Conservation (phyloP, 2,113 vertebrate species). For the Nycticebus coucang region DNA sequence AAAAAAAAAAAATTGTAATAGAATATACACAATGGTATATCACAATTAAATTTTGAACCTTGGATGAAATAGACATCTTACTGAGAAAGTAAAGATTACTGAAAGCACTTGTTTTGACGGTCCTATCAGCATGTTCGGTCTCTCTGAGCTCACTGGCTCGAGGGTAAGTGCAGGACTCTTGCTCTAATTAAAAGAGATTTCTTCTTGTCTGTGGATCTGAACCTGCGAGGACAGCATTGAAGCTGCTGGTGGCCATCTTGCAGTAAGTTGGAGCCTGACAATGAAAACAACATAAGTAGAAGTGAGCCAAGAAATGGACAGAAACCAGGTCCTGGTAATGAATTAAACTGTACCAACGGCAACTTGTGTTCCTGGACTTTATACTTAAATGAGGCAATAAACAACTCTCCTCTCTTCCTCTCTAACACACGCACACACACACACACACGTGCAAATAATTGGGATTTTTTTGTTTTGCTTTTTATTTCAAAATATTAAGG, state of each 20-base stretch:
- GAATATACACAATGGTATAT: background rate
- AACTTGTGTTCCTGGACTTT: background rate
- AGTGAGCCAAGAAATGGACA: background rate
- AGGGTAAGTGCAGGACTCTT: background rate
- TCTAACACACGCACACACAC: too few species aligned
- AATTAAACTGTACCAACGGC: background rate
- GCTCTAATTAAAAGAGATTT: background rate
- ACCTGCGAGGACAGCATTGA: background rate
- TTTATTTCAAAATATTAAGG: too few species aligned
- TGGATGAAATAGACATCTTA: background rate
- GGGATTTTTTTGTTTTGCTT: too few species aligned
- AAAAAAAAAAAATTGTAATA: background rate
- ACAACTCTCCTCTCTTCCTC: background rate
- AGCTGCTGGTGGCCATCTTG: background rate
- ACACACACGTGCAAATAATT: too few species aligned
- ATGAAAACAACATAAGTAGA: background rate
- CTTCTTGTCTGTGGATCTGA: background rate
- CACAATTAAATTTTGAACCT: background rate
- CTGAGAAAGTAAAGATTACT: background rate
- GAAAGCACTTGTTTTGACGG: background rate
- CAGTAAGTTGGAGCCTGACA: background rate
- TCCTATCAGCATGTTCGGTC: background rate
- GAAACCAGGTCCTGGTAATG: background rate
- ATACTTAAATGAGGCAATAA: background rate
- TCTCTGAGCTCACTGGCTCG: background rate